phyloP scores from a whole-genome alignment of 2,113 vertebrate genomes.

The Mungos mungo region DNA sequence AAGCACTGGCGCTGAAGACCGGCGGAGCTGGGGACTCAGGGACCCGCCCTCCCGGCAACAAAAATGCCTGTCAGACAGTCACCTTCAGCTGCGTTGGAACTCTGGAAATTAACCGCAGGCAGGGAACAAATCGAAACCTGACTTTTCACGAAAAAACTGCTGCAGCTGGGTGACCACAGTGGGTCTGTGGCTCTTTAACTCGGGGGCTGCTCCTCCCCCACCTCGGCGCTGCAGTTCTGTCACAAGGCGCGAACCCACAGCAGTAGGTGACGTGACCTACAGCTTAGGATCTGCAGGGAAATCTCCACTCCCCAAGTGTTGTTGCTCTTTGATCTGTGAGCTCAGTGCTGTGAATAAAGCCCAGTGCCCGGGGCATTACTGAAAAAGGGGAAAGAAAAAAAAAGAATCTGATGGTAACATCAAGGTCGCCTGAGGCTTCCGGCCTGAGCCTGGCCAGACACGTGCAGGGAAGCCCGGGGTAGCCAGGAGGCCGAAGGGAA shows the following conservation, averaged over 20 bases:
- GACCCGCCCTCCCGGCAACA: neutral
- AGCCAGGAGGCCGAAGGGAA: neutral
- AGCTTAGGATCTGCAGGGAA: neutral
- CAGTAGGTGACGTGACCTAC: neutral
- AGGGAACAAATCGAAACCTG: neutral
- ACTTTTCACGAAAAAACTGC: neutral
- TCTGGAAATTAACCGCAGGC: neutral
- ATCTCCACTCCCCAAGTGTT: neutral
- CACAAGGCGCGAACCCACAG: neutral
- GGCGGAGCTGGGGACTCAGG: no score
- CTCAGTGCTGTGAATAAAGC: neutral
- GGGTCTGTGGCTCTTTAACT: neutral
- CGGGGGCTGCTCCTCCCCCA: accelerated
- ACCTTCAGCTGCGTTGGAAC: neutral
- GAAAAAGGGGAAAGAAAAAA: neutral
- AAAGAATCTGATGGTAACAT: neutral
- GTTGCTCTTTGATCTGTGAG: neutral
- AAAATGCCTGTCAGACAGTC: neutral
- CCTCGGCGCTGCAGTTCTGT: no score
- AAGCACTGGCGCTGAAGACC: accelerated
- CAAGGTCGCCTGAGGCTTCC: neutral
- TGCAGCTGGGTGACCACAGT: accelerated
- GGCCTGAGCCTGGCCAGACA: neutral
- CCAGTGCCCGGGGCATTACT: accelerated
- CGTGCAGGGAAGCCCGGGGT: neutral